Conservation (phyloP, 2,888 invertebrate species). For the Caenorhabditis zanzibari region DNA sequence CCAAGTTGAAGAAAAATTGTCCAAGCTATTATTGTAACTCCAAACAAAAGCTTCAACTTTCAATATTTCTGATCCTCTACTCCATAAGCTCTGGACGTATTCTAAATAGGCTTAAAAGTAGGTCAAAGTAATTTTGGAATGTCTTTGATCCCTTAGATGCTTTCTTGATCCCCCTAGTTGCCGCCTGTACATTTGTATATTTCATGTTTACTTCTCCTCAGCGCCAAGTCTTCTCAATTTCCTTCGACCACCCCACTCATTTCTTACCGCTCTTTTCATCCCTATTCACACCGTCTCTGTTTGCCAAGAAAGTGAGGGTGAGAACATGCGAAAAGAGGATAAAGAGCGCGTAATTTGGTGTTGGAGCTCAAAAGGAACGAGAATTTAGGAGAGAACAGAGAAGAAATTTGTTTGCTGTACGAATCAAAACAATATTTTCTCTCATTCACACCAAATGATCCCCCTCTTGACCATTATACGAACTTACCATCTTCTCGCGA, state of each 20-base stretch:
- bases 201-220: constrained; percentile 48
- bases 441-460: constrained; percentile 52
- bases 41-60: no score
- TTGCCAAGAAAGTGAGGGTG: constrained; percentile 39
- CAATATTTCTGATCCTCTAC: neutral
- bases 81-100: neutral
- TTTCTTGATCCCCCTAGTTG: constrained; percentile 56
- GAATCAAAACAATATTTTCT: constrained; percentile 52
- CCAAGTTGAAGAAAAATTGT: no score
- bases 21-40: no score
- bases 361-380: constrained; percentile 40
- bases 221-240: constrained; percentile 60
- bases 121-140: constrained; percentile 43
- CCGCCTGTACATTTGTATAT: constrained; percentile 52
- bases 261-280: constrained; percentile 32
- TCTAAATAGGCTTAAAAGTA: constrained; percentile 21
- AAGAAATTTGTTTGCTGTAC: constrained; percentile 45
- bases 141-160: constrained; percentile 24
- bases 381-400: neutral
- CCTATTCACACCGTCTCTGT: constrained; percentile 55
- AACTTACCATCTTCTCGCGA: constrained; percentile 77
- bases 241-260: constrained; percentile 5
- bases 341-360: constrained; percentile 58
- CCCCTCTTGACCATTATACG: neutral
- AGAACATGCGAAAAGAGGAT: constrained; percentile 39